Base-by-base conservation (phyloP, 1,140 invertebrate genomes). In the Brachionus calyciflorus region DNA sequence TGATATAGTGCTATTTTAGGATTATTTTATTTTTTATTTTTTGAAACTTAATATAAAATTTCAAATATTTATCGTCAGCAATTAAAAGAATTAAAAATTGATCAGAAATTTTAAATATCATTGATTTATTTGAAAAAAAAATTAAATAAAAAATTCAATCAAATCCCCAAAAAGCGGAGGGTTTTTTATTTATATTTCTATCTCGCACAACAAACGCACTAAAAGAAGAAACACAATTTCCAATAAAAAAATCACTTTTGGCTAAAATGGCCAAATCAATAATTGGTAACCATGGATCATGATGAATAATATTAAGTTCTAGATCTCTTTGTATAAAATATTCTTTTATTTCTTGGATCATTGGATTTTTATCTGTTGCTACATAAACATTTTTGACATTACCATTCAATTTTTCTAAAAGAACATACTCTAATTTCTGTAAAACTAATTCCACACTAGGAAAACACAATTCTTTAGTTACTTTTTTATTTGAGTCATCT, bases 171-270 rank as follows among this genome's bases (percentile, higher is more conserved):
- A 96, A 96, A 77, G 89, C 90, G 26, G 91, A 91, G 2, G 92
- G 89, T 80, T 92, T 89, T 2, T 91, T 90, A 78, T 88, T 89
- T 0, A 89, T 87, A 84, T 94, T 92, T 78, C 94, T 86, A 85
- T 95, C 92, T 76, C 95, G 85, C 81, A 93, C 94, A 0, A 91
- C 93, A 88, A 98, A 96, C 21, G 93, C 92, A 44, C 91, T 91
- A 82, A 91, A 98, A 0, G 95, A 96, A 0, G 94, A 97, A 17
- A 98, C 91, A 85, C 96, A 98, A 85, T 98, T 98, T 14, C 93
- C 96, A 82, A 98, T 93, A 81, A 96, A 98, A 84, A 94, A 90
- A 87, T 98, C 94, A 0, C 93, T 88, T 80, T 89, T 88, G 33
- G 91, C 92, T 26, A 98, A 86, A 80, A 99, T 91, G 1, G 92